Evolutionary conservation across 2,888 invertebrate genomes (phyloP).

Genomic region (Cremastinae sp.): DNA sequence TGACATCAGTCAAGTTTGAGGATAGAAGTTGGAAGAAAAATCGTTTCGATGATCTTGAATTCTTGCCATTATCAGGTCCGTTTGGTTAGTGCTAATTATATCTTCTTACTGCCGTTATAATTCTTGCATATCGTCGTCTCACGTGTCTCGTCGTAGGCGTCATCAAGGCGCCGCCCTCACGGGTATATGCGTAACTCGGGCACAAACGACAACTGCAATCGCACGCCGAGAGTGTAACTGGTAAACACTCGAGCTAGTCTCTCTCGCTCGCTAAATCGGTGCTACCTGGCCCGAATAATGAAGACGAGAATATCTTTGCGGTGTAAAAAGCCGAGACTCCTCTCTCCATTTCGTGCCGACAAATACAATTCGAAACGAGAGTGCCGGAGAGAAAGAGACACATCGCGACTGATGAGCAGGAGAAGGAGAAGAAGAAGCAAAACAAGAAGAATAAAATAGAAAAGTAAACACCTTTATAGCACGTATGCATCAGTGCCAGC

Average conservation of each 20-base stretch:
- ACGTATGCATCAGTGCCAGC: slow-evolving; percentile 43
- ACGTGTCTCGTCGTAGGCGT: slow-evolving; percentile 36
- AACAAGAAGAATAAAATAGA: not conserved
- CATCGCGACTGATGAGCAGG: slow-evolving; percentile 23
- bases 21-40: no score
- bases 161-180: slow-evolving; percentile 45
- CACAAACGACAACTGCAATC: slow-evolving; percentile 36
- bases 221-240: slow-evolving; percentile 28
- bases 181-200: not conserved
- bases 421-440: not conserved
- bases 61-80: slow-evolving; percentile 11
- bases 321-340: slow-evolving; percentile 37
- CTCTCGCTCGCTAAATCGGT: slow-evolving; percentile 71
- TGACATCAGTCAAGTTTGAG: no score
- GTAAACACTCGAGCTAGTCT: slow-evolving; percentile 20
- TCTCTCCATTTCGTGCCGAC: slow-evolving; percentile 42
- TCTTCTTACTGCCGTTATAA: not conserved
- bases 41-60: no score
- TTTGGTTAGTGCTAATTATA: slow-evolving; percentile 46
- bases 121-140: slow-evolving; percentile 18
- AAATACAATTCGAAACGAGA: slow-evolving; percentile 43
- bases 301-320: slow-evolving; percentile 71
- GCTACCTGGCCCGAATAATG: slow-evolving; percentile 77
- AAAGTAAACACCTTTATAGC: not conserved
- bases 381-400: slow-evolving; percentile 9